Conservation (phyloP, 2,113 vertebrate species). For the Myotis davidii region DNA sequence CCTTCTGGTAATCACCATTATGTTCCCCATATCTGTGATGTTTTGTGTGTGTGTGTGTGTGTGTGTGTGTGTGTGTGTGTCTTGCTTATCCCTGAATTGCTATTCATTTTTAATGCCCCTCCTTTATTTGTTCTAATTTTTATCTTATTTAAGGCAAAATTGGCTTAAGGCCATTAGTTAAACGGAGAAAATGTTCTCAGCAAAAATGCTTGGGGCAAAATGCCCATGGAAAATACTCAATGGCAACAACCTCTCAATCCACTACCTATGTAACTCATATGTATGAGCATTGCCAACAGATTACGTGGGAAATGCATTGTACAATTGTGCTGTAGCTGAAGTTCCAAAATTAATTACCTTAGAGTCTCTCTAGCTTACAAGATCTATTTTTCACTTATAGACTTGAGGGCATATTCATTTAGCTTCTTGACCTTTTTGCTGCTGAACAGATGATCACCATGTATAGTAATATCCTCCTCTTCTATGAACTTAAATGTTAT, state of each 20-base stretch:
- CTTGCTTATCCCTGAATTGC: neutral
- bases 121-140: neutral
- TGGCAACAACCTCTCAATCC: neutral
- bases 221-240: neutral
- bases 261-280: neutral
- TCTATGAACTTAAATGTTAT: neutral
- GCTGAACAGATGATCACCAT: neutral
- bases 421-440: neutral
- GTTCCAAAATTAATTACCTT: neutral
- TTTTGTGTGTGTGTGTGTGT: too few relatives aligned
- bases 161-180: neutral
- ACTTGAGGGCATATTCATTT: constrained; percentile 5
- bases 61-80: too few relatives aligned
- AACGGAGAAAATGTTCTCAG: neutral
- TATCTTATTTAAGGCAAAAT: neutral
- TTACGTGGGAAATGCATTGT: neutral
- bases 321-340: neutral
- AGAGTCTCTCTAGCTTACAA: neutral
- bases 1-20: neutral
- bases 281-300: neutral
- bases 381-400: constrained; percentile 11
- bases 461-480: neutral
- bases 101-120: neutral
- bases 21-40: neutral
- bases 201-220: neutral